Evolutionary conservation across 2,113 vertebrate genomes (phyloP), one percentile per base, ranked within the genome.

Genomic region (Cisticola juncidis): DNA sequence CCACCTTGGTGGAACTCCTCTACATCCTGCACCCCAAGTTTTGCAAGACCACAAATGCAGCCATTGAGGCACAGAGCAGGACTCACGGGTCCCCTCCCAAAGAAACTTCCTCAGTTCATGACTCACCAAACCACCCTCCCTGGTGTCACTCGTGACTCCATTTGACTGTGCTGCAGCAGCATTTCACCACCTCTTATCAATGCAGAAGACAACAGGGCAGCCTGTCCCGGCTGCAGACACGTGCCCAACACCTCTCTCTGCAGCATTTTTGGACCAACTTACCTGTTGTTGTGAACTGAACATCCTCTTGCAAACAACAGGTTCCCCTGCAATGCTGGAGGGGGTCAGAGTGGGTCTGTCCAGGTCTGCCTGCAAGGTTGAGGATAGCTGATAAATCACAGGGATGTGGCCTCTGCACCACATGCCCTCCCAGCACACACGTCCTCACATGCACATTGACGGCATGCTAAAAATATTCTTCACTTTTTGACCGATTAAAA

Each of bases 401-500:
- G 31, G 66, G 80, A 68, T 51, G n/a, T 15, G 4, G 60, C 54
- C 47, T 17, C 61, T 10, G 14, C 12, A 5, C 54, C 2, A 0
- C 28, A 15, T 12, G 56, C 36, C 56, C 64, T 70, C 20, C 31
- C 68, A 60, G 58, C 70, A 62, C 79, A 58, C 86, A 15, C 3
- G 6, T 54, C 81, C 84, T 89, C 90, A 71, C 65, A 42, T 9
- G 81, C 56, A 50, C 1, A 0, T 50, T 60, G 81, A 86, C 1
- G 1, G 40, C 76, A 31, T 20, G 53, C 48, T 92, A 87, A 91
- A 96, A 93, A 93, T 84, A 93, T 85, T 82, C 74, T 45, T 69
- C 53, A 68, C 31, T 92, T 89, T 93, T 94, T 93, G 47, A 82
- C 70, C 5, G 3, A 93, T 88, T 62, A 86, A 73, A 85, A 90